A percentile compares a stretch with the other conserved stretches of the same genome.
Evolutionary conservation across 35 echinoderm and acorn worm genomes (phyloP).

Genomic region (Apostichopus parvimensis): DNA sequence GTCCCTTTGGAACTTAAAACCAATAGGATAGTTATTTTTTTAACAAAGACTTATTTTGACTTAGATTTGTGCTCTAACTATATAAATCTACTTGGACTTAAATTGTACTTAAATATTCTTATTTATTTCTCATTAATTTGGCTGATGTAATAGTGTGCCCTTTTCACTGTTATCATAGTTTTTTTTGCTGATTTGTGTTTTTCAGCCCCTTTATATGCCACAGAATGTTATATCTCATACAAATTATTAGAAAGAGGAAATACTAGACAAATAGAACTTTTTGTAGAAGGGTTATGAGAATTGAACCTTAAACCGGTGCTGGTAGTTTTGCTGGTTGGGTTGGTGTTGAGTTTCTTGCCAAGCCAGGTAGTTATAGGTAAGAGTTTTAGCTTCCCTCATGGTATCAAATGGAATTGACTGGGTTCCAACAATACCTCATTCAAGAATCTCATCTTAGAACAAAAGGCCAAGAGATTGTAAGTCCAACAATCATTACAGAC

Average conservation of each 20-base stretch:
- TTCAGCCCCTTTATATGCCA: background rate
- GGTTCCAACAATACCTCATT: background rate
- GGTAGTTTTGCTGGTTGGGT: slow-evolving; percentile 19
- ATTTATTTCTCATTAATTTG: background rate
- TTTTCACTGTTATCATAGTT: background rate
- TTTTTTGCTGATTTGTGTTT: background rate
- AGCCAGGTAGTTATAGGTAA: background rate
- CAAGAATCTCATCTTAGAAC: background rate
- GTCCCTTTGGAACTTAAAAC: background rate
- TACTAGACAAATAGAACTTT: background rate
- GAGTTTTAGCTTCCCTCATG: background rate
- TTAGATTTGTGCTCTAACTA: background rate
- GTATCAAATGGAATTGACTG: background rate
- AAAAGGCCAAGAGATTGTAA: background rate
- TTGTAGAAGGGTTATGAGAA: background rate
- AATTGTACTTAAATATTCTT: background rate
- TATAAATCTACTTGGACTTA: background rate
- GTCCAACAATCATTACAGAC: too few relatives aligned
- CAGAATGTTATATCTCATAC: background rate
- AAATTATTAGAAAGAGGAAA: background rate
- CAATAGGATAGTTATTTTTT: background rate
- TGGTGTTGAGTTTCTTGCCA: background rate
- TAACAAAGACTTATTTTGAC: background rate
- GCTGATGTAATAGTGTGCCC: background rate
- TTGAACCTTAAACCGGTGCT: background rate